Evolutionary conservation across 2,888 invertebrate genomes (phyloP).

Genomic region (Caradrina clavipalpis): DNA sequence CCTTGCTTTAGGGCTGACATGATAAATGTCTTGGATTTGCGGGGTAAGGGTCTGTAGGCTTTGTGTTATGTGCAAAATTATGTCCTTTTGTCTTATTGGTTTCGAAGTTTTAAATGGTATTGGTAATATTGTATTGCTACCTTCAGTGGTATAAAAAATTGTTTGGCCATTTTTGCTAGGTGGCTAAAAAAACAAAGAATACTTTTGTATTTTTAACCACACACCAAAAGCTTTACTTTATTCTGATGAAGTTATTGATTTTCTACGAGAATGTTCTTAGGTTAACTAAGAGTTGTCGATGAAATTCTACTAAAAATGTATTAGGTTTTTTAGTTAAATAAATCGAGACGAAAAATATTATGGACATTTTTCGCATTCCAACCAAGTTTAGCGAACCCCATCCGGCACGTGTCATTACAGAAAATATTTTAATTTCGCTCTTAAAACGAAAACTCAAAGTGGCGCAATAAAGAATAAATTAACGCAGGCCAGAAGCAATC

Average conservation of each 20-base stretch:
- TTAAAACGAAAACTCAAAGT: conserved; percentile 52
- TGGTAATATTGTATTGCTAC: background rate
- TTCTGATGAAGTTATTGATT: background rate
- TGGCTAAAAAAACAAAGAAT: background rate
- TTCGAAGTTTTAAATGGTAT: conserved; percentile 13
- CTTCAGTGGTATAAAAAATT: too few species aligned
- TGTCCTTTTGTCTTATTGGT: conserved; percentile 31
- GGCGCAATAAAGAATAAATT: conserved; percentile 59
- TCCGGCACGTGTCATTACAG: conserved; percentile 41
- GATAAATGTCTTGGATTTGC: conserved; percentile 60
- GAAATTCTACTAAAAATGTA: background rate
- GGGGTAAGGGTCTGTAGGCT: conserved; percentile 28
- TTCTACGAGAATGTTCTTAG: background rate
- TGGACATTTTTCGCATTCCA: conserved; percentile 5
- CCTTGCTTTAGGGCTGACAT: conserved; percentile 59
- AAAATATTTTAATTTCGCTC: conserved; percentile 58
- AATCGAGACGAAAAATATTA: conserved; percentile 4
- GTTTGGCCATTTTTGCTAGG: too few species aligned
- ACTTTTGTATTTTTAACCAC: too few species aligned
- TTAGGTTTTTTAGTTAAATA: conserved; percentile 5
- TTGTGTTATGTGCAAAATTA: conserved; percentile 41
- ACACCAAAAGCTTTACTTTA: background rate
- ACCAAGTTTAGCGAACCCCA: conserved; percentile 22
- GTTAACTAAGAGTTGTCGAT: background rate
- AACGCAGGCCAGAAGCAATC: conserved; percentile 60